Percentiles rank a stretch among this genome's conserved stretches.
phyloP scores from a whole-genome alignment of 1,140 invertebrate species.

The Teleopsis dalmanni region DNA sequence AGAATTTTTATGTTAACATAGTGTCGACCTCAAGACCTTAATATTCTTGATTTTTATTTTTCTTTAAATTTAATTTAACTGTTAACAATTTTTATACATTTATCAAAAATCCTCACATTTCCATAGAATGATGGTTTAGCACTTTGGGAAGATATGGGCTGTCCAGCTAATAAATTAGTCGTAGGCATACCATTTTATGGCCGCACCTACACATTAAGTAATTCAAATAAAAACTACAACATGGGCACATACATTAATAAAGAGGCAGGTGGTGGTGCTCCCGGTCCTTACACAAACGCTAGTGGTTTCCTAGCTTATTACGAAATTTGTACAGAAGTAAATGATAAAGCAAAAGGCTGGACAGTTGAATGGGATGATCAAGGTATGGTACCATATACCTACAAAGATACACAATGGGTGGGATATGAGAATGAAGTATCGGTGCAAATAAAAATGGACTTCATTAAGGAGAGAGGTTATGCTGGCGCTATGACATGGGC shows the following conservation, averaged over 20 bases:
- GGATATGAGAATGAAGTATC: conserved; percentile 67
- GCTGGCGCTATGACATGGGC: conserved; percentile 85
- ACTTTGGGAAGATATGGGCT: conserved; percentile 80
- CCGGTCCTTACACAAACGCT: conserved; percentile 77
- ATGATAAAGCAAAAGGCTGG: conserved; percentile 64
- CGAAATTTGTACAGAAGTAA: conserved; percentile 73
- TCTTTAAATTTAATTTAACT: no score
- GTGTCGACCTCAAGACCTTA: no score
- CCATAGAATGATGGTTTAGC: conserved; percentile 76
- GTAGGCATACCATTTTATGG: conserved; percentile 84
- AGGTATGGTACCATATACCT: conserved; percentile 76
- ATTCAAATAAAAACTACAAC: conserved; percentile 72
- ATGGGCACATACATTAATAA: conserved; percentile 80
- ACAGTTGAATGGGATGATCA: conserved; percentile 72
- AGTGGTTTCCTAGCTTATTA: conserved; percentile 83
- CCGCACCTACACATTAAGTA: conserved; percentile 68
- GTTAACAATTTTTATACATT: no score
- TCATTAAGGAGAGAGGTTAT: conserved; percentile 71
- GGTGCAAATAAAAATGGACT: conserved; percentile 81
- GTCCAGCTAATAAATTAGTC: conserved; percentile 77
- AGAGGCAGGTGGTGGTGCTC: conserved; percentile 73
- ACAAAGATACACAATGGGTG: conserved; percentile 84
- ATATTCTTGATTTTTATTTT: no score
- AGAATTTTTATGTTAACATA: no score
- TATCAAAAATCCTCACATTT: no score